phyloP scores from a whole-genome alignment of 2,888 invertebrate genomes.

The Molanna angustata region DNA sequence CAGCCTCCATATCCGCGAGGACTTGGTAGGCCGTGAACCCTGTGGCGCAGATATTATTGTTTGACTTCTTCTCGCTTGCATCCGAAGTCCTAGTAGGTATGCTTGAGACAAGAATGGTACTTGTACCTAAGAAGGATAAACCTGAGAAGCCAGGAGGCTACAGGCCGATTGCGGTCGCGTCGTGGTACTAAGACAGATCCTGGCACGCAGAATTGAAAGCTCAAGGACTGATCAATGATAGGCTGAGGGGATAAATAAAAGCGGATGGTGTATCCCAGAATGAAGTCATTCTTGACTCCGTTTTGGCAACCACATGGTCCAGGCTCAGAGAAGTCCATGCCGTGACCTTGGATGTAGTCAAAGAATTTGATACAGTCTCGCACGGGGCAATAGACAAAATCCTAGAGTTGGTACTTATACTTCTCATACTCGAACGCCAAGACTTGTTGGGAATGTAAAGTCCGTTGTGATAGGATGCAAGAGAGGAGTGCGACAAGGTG shows the following conservation, averaged over 20 bases:
- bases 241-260: constrained; percentile 35
- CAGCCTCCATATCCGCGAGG: neutral
- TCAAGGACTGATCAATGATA: neutral
- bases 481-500: constrained; percentile 44
- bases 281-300: constrained; percentile 35
- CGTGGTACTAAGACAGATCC: constrained; percentile 26
- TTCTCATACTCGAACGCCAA: constrained; percentile 38
- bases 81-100: neutral
- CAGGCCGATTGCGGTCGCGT: constrained; percentile 18
- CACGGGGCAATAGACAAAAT: constrained; percentile 37
- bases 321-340: constrained; percentile 34
- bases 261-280: constrained; percentile 41
- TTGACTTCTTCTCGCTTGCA: neutral
- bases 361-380: constrained; percentile 43
- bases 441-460: constrained; percentile 33
- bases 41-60: too few relatives aligned
- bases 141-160: neutral
- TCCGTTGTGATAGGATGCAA: constrained; percentile 35
- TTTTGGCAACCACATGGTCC: constrained; percentile 35
- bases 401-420: constrained; percentile 38
- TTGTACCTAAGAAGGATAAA: constrained; percentile 5
- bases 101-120: neutral
- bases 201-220: constrained; percentile 27
- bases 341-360: constrained; percentile 43
- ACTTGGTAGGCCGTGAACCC: neutral